These are phyloP conservation scores for Rhodophaea formosa DNA, from an alignment of 2,888 invertebrate species.

Conservation along the genomic window DNA sequence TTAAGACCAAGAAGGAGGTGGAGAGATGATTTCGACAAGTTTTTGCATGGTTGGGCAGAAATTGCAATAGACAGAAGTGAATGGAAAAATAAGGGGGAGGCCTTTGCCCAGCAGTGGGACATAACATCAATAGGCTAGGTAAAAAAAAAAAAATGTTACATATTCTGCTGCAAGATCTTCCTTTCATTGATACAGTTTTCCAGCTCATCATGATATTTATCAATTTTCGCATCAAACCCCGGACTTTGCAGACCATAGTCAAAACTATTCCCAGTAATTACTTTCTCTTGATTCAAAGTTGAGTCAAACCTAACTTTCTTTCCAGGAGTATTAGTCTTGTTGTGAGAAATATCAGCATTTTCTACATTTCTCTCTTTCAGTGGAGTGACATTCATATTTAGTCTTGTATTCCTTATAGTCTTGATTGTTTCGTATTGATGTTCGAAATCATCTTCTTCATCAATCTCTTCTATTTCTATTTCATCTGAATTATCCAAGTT, in stretches of 20 bases:
- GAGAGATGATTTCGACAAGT: no score
- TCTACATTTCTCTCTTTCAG: conserved; percentile 54
- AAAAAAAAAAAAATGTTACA: conserved; percentile 45
- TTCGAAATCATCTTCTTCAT: conserved; percentile 49
- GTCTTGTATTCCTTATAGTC: conserved; percentile 63
- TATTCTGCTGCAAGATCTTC: conserved; percentile 72
- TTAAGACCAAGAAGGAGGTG: no score
- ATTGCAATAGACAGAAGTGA: no score
- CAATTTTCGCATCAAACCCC: conserved; percentile 70
- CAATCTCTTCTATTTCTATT: conserved; percentile 64
- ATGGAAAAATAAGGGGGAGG: no score
- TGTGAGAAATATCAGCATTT: conserved; percentile 51
- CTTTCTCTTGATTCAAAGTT: conserved; percentile 70
- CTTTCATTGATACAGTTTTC: conserved; percentile 77
- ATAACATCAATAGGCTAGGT: no score
- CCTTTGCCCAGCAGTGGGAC: no score
- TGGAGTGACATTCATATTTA: conserved; percentile 72
- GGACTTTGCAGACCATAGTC: conserved; percentile 69
- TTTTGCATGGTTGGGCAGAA: no score
- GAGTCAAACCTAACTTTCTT: conserved; percentile 77
- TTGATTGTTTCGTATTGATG: conserved; percentile 73
- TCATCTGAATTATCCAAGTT: conserved; percentile 73
- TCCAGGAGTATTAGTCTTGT: conserved; percentile 59
- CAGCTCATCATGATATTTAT: conserved; percentile 74
- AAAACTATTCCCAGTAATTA: conserved; percentile 75